A percentile compares a stretch with the other conserved stretches of the same genome.
Evolutionary conservation across 2,888 invertebrate genomes (phyloP).

Genomic region (Epirrita christyi): DNA sequence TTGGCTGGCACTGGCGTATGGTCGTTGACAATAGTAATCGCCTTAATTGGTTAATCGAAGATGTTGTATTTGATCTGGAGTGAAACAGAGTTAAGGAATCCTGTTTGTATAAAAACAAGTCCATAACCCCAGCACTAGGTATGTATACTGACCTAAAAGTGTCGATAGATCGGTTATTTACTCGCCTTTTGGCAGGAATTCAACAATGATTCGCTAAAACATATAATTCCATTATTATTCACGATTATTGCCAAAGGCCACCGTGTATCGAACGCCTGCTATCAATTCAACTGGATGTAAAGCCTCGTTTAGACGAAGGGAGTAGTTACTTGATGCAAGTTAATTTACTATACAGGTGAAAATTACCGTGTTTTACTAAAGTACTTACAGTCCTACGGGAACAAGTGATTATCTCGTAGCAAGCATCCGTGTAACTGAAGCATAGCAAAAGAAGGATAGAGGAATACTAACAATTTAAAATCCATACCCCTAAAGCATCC

Average conservation of each 20-base stretch:
- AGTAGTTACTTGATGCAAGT: not conserved
- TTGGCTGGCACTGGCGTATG: too few species aligned
- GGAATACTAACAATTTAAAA: too few species aligned
- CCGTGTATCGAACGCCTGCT: slow-evolving; percentile 44
- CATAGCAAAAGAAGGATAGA: too few species aligned
- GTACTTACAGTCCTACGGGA: too few species aligned
- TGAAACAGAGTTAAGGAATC: slow-evolving; percentile 1
- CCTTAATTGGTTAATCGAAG: too few species aligned
- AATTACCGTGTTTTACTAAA: not conserved
- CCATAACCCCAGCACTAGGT: slow-evolving; percentile 30
- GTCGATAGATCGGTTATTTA: slow-evolving; percentile 47
- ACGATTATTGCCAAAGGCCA: slow-evolving; percentile 58
- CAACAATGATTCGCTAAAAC: slow-evolving; percentile 63
- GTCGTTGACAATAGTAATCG: too few species aligned
- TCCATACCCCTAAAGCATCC: too few species aligned
- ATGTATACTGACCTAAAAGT: slow-evolving; percentile 39
- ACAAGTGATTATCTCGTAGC: too few species aligned
- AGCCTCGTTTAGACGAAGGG: not conserved
- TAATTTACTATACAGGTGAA: not conserved
- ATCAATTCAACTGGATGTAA: slow-evolving; percentile 39
- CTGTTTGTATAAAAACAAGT: slow-evolving; percentile 17
- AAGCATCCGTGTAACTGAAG: too few species aligned
- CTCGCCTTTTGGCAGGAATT: slow-evolving; percentile 66
- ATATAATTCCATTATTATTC: slow-evolving; percentile 71
- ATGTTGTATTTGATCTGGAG: not conserved